Evolutionary conservation across 2,113 vertebrate genomes (phyloP), one percentile per base, ranked within the genome.

Genomic region (Pseudolaguvia tuberculata): DNA sequence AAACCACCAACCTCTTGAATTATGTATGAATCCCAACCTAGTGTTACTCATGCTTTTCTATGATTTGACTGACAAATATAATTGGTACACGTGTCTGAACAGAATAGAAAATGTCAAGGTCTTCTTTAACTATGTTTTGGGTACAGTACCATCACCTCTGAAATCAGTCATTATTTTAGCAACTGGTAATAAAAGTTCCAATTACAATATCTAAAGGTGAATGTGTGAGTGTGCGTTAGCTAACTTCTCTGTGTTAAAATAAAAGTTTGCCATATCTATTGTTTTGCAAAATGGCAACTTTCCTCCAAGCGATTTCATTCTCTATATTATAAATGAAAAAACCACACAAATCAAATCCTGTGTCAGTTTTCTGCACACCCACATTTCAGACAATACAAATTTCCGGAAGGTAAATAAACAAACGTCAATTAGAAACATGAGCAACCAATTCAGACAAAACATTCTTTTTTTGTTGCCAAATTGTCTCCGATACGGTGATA

Each of bases 1-100:
- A 81, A 81, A 78, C 65, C 62, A 70, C 45, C 18, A 63, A 78
- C 48, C 42, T 74, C 59, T 74, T 77, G 70, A 80, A 80, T 80
- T 74, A 74, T 78, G 57, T 59, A 81, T 78, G 75, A 78, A 56
- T 74, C 29, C 45, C 29, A 27, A 47, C 31, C 53, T 72, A 67
- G 42, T 72, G 42, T 67, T 65, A 56, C 45, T 47, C 63, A 35
- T 66, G 71, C 70, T 55, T 67, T 80, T 45, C 62, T 67, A 50
- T 69, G 42, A 48, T 56, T 25, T 69, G 63, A 72, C 70, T 70
- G 76, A 17, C 51, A 61, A 73, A 80, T 80, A 73, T 80, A 77
- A 80, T 80, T 80, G 79, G 74, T 76, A 58, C 65, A 72, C 69
- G 63, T 68, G 62, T 80, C 70, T 72, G 74, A 55, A 68, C 45